Evolutionary conservation across 2,113 vertebrate species (phyloP), one percentile per base, ranked within the genome.

Genomic region (Ahaetulla prasina): DNA sequence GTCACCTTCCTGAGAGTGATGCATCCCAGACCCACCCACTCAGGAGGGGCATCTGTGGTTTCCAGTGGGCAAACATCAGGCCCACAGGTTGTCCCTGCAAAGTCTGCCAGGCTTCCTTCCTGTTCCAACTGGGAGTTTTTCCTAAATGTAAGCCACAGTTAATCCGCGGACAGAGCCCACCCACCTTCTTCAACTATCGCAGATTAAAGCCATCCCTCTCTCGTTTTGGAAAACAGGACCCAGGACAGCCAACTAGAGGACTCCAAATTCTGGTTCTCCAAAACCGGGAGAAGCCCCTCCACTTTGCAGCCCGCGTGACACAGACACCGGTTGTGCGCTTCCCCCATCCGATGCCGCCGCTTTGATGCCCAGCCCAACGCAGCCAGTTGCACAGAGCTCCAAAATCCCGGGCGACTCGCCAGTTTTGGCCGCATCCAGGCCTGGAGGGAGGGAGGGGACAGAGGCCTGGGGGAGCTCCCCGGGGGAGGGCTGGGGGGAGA

Each of bases 1-100:
- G 0, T 14, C 14, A 7, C 6, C 63, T 74, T 74, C 14, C n/a
- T 7, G 14, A 16, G n/a, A 6, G 14, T 0, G 4, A 5, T 0
- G 63, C 30, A 68, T 2, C 25, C 10, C 57, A 4, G 10, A 0
- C 1, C 60, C 68, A 8, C n/a, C 35, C 68, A 0, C 68, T 14
- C 0, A n/a, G n/a, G n/a, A n/a, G 14, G n/a, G n/a, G 14, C 30
- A 6, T n/a, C 63, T 12, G 0, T 11, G 60, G 60, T n/a, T n/a
- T 68, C 11, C 4, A n/a, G 27, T 12, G 12, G 4, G 14, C n/a
- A 16, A 35, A 6, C n/a, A 7, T 35, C 14, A 8, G 14, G 3
- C 6, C 63, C 63, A 14, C n/a, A 7, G 30, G 12, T 2, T 2
- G n/a, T n/a, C 12, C 63, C 12, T 18, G 11, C 30, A 68, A 16